phyloP scores from a whole-genome alignment of 1,140 invertebrate genomes.

The Colletes gigas region DNA sequence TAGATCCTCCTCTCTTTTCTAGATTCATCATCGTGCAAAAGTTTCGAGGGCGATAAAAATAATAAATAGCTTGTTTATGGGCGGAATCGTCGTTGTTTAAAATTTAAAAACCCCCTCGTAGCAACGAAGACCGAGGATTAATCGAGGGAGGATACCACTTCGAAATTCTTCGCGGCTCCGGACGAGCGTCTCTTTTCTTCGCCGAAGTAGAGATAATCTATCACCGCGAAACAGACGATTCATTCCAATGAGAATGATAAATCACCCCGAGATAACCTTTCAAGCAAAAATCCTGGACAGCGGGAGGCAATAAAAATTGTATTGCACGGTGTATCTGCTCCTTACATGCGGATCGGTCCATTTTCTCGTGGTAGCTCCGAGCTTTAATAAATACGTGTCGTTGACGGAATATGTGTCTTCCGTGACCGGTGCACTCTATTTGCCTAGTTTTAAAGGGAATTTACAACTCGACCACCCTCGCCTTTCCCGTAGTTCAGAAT shows the following conservation, averaged over 20 bases:
- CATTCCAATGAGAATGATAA: slow-evolving; percentile 1
- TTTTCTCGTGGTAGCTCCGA: neutral
- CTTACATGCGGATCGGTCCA: neutral
- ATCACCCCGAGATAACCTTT: slow-evolving; percentile 1
- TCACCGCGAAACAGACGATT: slow-evolving; percentile 21
- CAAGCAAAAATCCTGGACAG: neutral
- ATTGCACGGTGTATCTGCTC: neutral
- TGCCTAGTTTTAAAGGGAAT: neutral
- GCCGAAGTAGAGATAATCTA: slow-evolving; percentile 11
- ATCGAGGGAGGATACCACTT: neutral
- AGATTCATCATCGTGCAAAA: no score
- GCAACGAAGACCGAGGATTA: neutral
- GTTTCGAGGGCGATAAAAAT: no score
- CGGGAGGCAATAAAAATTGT: neutral
- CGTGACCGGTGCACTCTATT: neutral
- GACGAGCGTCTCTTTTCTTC: neutral
- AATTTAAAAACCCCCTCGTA: no score
- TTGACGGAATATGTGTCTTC: neutral
- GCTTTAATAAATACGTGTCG: neutral
- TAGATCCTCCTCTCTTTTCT: no score
- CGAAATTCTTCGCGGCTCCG: neutral
- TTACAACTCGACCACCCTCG: neutral
- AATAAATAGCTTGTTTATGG: no score
- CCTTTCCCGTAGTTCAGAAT: no score
- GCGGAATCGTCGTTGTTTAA: no score